These are phyloP conservation scores for Pteria penguin DNA, from an alignment of 2,888 invertebrate genomes.

Conservation along the genomic window DNA sequence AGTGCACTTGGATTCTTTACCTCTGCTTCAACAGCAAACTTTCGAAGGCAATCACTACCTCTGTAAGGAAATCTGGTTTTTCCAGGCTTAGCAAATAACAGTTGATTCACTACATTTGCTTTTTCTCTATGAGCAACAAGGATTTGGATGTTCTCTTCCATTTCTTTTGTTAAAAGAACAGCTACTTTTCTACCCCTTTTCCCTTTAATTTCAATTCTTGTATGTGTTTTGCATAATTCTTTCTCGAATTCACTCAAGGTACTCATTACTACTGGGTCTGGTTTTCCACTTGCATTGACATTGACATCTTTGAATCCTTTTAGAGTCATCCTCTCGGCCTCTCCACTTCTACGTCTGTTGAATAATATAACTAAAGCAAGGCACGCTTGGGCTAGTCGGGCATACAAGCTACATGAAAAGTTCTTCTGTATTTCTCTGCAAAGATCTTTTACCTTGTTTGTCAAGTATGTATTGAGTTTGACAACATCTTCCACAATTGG, in stretches of 20 bases:
- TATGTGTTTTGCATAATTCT: conserved; percentile 24
- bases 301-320: conserved; percentile 13
- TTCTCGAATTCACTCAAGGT: conserved; percentile 40
- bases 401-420: neutral
- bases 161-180: conserved; percentile 23
- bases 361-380: conserved; percentile 37
- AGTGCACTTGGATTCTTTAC: conserved; percentile 30
- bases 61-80: conserved; percentile 10
- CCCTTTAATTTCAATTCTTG: conserved; percentile 38
- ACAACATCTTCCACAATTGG: conserved; percentile 46
- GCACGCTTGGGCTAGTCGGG: conserved; percentile 28
- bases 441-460: neutral
- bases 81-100: conserved; percentile 23
- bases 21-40: conserved; percentile 19
- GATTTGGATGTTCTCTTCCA: conserved; percentile 15
- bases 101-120: neutral
- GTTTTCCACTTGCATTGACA: conserved; percentile 8
- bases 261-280: conserved; percentile 17
- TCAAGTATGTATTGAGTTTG: conserved; percentile 17
- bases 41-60: conserved; percentile 32
- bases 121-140: conserved; percentile 20
- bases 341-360: conserved; percentile 84
- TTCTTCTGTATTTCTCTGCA: conserved; percentile 8
- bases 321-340: conserved; percentile 46
- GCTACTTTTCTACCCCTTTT: conserved; percentile 31